phyloP scores from a whole-genome alignment of 2,888 invertebrate genomes.

The Lepidocyrtoides sp. region DNA sequence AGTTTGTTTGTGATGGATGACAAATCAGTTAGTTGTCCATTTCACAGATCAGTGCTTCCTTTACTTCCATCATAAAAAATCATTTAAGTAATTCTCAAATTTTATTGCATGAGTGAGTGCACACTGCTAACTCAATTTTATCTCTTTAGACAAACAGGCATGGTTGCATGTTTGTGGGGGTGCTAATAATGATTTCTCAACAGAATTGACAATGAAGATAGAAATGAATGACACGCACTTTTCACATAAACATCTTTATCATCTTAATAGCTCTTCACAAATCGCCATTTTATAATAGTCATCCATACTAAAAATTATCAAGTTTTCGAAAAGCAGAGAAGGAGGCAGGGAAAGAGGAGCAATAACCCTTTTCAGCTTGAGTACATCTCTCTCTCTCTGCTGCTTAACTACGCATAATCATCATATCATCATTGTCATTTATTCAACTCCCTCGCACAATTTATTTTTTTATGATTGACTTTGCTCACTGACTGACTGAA shows the following conservation, averaged over 20 bases:
- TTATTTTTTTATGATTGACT: neutral
- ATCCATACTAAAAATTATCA: neutral
- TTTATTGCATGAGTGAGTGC: too few relatives aligned
- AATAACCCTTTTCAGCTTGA: neutral
- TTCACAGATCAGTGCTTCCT: too few relatives aligned
- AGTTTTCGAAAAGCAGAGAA: neutral
- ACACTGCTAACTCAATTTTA: too few relatives aligned
- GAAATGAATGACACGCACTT: conserved; percentile 8
- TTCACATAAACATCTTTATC: neutral
- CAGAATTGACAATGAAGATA: neutral
- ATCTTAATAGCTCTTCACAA: neutral
- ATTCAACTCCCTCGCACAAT: neutral
- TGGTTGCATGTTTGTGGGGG: neutral
- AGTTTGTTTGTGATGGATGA: too few relatives aligned
- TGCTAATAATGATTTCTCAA: neutral
- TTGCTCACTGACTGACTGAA: neutral
- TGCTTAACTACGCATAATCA: neutral
- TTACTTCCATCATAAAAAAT: too few relatives aligned
- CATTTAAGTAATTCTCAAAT: too few relatives aligned
- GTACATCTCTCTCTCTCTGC: too few relatives aligned
- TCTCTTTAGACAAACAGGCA: neutral
- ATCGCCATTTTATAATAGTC: too few relatives aligned
- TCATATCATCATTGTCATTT: neutral
- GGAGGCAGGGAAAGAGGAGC: neutral
- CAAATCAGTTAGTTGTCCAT: too few relatives aligned